Evolutionary conservation across 2,113 vertebrate genomes (phyloP).

Genomic region (Epinephelus cyanopodus): DNA sequence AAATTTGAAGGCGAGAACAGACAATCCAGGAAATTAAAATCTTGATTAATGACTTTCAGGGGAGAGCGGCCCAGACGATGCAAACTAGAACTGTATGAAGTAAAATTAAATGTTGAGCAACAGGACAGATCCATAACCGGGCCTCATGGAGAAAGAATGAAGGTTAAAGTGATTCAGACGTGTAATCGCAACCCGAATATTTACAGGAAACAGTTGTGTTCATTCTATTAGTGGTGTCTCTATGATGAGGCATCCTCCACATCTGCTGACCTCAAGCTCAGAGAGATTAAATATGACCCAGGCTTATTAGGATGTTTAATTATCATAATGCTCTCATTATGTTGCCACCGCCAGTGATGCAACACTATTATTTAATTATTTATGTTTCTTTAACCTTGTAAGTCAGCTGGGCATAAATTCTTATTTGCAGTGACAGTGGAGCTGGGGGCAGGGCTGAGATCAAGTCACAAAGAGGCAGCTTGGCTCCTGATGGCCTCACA

Average conservation of each 20-base stretch:
- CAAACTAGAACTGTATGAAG: neutral
- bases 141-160: neutral
- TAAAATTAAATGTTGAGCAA: neutral
- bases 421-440: constrained; percentile 23
- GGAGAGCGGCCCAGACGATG: neutral
- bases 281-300: constrained; percentile 69
- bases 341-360: constrained; percentile 23
- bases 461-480: neutral
- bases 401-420: constrained; percentile 21
- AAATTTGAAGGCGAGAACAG: constrained; percentile 19
- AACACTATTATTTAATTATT: constrained; percentile 53
- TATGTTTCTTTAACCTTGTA: constrained; percentile 58
- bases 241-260: constrained; percentile 59
- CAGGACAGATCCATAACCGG: neutral
- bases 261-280: constrained; percentile 72
- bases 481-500: constrained; percentile 5
- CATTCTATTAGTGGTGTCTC: constrained; percentile 32
- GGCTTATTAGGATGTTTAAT: constrained; percentile 76
- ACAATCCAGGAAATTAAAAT: constrained; percentile 58
- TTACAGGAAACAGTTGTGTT: neutral
- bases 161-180: neutral
- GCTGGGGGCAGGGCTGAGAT: constrained; percentile 1
- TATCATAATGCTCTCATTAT: constrained; percentile 75
- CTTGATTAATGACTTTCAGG: constrained; percentile 31
- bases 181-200: neutral